Evolutionary conservation across 2,888 invertebrate genomes (phyloP).

Genomic region (Xanthorhoe designata): DNA sequence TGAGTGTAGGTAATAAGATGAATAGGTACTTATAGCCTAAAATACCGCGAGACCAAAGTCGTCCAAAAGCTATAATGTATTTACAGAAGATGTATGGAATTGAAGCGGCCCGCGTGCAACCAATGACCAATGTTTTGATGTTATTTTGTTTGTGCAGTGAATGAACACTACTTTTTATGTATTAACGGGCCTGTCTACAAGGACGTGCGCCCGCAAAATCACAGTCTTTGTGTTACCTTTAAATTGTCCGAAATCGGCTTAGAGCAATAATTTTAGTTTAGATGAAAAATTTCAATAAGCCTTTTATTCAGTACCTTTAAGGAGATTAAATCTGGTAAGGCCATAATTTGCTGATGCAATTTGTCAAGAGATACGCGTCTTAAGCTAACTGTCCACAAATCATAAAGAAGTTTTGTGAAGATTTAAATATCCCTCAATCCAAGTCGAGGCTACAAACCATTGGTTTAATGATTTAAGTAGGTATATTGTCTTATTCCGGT

Average conservation of each 20-base stretch:
- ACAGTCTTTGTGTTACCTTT: slow-evolving; percentile 34
- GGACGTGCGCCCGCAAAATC: slow-evolving; percentile 31
- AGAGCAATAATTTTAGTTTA: slow-evolving; percentile 41
- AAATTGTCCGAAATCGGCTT: slow-evolving; percentile 42
- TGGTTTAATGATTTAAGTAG: neutral
- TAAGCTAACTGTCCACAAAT: slow-evolving; percentile 10
- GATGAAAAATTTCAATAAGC: slow-evolving; percentile 52
- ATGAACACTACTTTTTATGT: slow-evolving; percentile 37
- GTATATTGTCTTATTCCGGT: slow-evolving; percentile 1
- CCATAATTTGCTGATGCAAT: slow-evolving; percentile 47
- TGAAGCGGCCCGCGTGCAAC: no score
- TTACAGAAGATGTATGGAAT: no score
- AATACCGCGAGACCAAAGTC: no score
- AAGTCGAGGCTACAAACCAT: neutral
- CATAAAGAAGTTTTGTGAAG: neutral
- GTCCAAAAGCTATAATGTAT: no score
- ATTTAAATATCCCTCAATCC: neutral
- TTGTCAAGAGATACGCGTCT: slow-evolving; percentile 41
- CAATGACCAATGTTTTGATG: neutral
- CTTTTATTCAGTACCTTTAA: slow-evolving; percentile 50
- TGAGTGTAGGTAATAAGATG: no score
- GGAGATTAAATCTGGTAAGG: slow-evolving; percentile 58
- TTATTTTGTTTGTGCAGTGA: neutral
- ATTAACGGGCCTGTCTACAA: slow-evolving; percentile 31
- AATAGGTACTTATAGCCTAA: no score